These are phyloP conservation scores for Tetramorium alpestre DNA, from an alignment of 1,140 invertebrate species.

Conservation along the genomic window DNA sequence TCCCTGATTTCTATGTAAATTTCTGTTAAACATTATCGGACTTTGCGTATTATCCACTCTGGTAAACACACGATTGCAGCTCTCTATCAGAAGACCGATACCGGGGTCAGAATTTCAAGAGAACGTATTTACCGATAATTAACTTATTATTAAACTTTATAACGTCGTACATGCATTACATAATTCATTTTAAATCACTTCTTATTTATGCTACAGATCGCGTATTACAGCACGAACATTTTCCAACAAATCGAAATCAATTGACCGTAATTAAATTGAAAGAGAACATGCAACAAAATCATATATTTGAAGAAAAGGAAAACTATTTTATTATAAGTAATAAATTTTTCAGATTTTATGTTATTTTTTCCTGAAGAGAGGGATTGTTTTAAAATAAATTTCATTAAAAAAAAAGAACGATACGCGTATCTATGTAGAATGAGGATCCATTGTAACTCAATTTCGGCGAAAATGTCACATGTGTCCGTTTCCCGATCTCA, in stretches of 20 bases:
- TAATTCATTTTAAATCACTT: not conserved
- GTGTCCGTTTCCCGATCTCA: too few relatives aligned
- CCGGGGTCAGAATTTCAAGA: not conserved
- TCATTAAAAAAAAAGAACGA: too few relatives aligned
- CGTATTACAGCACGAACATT: not conserved
- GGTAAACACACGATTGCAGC: not conserved
- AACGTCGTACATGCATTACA: not conserved
- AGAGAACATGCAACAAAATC: too few relatives aligned
- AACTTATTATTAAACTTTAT: not conserved
- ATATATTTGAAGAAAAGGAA: too few relatives aligned
- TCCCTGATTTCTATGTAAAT: conserved; percentile 20
- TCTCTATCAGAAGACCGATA: conserved; percentile 10
- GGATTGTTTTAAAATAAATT: too few relatives aligned
- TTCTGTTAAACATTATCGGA: conserved; percentile 21
- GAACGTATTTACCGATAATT: conserved; percentile 33
- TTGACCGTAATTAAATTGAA: too few relatives aligned
- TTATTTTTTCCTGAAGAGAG: too few relatives aligned
- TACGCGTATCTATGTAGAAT: too few relatives aligned
- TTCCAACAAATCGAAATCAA: not conserved
- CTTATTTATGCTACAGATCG: not conserved
- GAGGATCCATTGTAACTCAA: too few relatives aligned
- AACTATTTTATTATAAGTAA: too few relatives aligned
- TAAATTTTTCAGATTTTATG: too few relatives aligned
- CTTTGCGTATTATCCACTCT: not conserved
- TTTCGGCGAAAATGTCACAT: too few relatives aligned